Percentiles rank a stretch among this genome's conserved stretches.
Conservation (phyloP, 2,797 vertebrate genomes). For the Sarcoramphus papa region DNA sequence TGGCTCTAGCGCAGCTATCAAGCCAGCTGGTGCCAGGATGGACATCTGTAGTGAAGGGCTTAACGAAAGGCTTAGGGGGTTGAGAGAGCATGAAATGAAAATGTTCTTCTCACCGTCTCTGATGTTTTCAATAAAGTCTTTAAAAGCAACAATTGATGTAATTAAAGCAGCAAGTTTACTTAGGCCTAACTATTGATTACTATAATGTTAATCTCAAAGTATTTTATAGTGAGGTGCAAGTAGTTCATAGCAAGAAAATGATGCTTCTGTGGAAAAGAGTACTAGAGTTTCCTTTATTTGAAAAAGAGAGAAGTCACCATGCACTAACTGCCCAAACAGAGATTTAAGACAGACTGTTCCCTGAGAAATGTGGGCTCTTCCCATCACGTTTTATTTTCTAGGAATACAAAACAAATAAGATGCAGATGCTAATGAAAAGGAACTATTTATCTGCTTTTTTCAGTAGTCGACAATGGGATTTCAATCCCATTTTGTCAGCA, state of each 20-base stretch:
- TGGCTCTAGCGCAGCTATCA: neutral
- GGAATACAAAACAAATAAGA: neutral
- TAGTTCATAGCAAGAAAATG: neutral
- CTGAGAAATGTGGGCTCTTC: neutral
- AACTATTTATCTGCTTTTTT: neutral
- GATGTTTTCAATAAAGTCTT: neutral
- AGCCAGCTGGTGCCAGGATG: neutral
- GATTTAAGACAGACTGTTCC: neutral
- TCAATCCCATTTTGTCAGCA: neutral
- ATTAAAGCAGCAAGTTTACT: neutral
- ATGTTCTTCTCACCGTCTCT: neutral
- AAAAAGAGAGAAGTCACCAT: neutral
- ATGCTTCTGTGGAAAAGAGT: neutral
- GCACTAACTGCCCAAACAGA: neutral
- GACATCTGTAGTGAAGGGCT: neutral
- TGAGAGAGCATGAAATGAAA: neutral
- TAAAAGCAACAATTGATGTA: neutral
- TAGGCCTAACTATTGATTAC: neutral
- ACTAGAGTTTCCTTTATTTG: neutral
- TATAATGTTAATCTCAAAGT: neutral
- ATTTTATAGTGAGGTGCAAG: neutral
- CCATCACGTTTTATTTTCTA: neutral
- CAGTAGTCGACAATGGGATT: neutral
- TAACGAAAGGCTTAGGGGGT: neutral
- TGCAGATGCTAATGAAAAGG: neutral